phyloP scores from a whole-genome alignment of 2,113 vertebrate genomes.

The Ivindomyrus marchei region DNA sequence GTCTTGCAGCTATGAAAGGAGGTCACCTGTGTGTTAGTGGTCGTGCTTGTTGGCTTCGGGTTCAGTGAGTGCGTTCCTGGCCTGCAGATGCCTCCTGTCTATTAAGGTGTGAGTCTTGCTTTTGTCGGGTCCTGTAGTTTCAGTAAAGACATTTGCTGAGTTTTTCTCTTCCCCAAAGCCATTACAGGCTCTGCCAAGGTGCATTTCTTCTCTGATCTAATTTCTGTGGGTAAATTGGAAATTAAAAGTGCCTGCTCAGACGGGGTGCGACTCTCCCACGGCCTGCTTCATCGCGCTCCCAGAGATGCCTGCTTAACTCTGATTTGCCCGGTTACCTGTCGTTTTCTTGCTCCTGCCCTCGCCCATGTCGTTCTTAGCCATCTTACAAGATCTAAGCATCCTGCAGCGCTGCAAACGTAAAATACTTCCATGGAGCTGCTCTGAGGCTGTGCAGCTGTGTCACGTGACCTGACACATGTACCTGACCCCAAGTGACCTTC shows the following conservation, averaged over 20 bases:
- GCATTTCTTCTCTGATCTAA: constrained; percentile 8
- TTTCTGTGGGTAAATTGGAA: constrained; percentile 1
- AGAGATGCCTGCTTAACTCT: background rate
- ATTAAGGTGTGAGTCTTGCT: background rate
- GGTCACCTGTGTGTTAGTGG: background rate
- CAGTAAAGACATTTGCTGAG: background rate
- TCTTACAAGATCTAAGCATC: background rate
- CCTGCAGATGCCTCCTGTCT: background rate
- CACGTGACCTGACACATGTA: background rate
- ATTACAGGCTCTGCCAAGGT: constrained; percentile 4
- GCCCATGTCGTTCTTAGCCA: background rate
- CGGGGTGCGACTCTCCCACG: background rate
- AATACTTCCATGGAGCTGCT: background rate
- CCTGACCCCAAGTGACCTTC: background rate
- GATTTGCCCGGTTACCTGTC: background rate
- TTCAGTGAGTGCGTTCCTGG: background rate
- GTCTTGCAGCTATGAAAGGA: background rate
- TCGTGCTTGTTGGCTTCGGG: background rate
- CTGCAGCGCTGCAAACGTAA: background rate
- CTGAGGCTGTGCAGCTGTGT: background rate
- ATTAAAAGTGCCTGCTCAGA: background rate
- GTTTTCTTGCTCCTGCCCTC: background rate
- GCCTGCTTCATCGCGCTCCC: background rate
- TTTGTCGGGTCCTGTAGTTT: background rate
- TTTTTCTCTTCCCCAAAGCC: background rate